Conservation (phyloP, 2,888 invertebrate species). For the Ormyrus pomaceus region DNA sequence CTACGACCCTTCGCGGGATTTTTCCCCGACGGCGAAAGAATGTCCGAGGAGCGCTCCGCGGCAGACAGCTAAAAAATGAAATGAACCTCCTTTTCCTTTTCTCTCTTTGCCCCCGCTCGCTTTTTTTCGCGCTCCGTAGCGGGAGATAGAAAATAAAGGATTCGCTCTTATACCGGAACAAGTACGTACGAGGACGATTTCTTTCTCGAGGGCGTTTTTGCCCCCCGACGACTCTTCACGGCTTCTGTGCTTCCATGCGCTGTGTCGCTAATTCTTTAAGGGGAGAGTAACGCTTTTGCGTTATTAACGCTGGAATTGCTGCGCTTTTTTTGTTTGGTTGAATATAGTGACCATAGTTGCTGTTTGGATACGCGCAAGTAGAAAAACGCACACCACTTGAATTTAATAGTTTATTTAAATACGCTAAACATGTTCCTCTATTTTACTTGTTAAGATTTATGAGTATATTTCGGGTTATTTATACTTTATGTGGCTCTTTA, state of each 20-base stretch:
- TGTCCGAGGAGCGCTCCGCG: constrained; percentile 18
- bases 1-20: constrained; percentile 53
- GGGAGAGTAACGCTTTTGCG: no score
- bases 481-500: no score
- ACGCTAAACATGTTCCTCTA: no score
- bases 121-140: constrained; percentile 6
- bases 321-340: neutral
- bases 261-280: no score
- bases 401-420: no score
- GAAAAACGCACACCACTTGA: no score
- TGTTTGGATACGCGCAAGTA: no score
- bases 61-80: constrained; percentile 49
- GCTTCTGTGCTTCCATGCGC: no score
- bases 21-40: constrained; percentile 51
- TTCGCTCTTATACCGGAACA: neutral
- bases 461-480: no score
- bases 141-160: constrained; percentile 20
- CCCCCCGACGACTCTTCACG: no score
- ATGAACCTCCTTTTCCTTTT: constrained; percentile 51
- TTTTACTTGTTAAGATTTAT: no score
- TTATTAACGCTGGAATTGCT: no score
- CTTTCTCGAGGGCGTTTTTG: neutral
- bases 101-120: neutral
- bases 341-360: neutral
- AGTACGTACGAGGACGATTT: constrained; percentile 7